These are phyloP conservation scores for Etia nguti DNA, from an alignment of 2,113 vertebrate species.

Conservation along the genomic window DNA sequence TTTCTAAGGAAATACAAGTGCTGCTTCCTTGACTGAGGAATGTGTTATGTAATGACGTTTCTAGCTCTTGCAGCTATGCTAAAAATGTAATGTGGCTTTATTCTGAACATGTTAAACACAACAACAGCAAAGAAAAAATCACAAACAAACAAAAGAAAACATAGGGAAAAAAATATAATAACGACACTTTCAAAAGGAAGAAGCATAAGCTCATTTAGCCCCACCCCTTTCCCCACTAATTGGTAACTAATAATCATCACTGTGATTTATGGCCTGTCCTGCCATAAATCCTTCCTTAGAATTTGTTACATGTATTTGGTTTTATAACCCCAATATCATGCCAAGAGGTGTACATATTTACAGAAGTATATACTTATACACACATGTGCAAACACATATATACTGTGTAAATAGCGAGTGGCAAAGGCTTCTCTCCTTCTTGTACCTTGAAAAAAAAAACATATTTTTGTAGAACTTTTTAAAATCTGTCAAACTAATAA, in stretches of 20 bases:
- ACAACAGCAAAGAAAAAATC: not conserved
- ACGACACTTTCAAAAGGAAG: not conserved
- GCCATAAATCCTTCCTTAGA: not conserved
- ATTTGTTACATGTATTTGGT: not conserved
- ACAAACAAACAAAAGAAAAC: fast-evolving
- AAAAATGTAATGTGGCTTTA: not conserved
- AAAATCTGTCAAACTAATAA: not conserved
- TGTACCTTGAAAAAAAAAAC: fast-evolving
- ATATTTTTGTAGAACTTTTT: not conserved
- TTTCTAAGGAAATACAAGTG: not conserved
- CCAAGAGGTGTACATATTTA: not conserved
- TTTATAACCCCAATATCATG: fast-evolving
- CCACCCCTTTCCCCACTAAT: fast-evolving
- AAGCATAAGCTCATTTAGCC: not conserved
- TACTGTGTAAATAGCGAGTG: not conserved
- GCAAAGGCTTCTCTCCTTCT: fast-evolving
- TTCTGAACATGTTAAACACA: not conserved
- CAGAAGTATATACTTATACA: not conserved
- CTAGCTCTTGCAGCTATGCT: fast-evolving
- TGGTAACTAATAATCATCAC: not conserved
- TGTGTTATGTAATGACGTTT: not conserved
- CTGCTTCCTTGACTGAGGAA: not conserved
- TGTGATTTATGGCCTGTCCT: not conserved
- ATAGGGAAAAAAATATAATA: not conserved
- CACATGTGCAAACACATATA: not conserved